These are phyloP conservation scores for Drosophila tripunctata DNA, from an alignment of 2,888 invertebrate genomes.

Conservation along the genomic window DNA sequence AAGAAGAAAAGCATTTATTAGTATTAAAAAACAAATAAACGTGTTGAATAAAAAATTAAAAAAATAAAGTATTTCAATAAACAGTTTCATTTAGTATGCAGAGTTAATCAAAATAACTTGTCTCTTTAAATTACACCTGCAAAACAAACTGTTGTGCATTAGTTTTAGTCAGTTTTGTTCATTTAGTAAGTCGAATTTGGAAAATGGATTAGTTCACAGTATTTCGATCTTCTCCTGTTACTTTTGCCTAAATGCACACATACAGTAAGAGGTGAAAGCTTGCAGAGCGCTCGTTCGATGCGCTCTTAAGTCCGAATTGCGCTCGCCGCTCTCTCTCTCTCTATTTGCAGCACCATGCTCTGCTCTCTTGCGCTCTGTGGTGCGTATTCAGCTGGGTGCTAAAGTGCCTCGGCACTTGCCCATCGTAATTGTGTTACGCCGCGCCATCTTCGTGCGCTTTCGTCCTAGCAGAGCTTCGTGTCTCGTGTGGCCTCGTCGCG, in stretches of 20 bases:
- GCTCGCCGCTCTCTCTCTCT: background rate
- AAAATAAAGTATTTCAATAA: too few species aligned
- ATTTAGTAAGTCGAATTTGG: too few species aligned
- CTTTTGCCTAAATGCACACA: background rate
- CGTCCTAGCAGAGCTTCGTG: constrained; percentile 24
- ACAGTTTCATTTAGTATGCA: too few species aligned
- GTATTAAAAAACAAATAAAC: too few species aligned
- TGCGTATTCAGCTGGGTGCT: constrained; percentile 44
- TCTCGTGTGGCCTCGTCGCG: background rate
- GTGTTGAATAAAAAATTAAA: too few species aligned
- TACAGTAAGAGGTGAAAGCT: constrained; percentile 3
- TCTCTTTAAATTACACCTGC: too few species aligned
- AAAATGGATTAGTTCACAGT: too few species aligned
- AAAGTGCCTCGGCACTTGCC: constrained; percentile 7
- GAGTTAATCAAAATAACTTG: too few species aligned
- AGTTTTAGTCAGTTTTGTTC: too few species aligned
- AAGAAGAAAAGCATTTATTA: too few species aligned
- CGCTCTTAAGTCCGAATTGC: background rate
- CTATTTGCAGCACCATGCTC: too few species aligned
- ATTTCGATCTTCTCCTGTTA: constrained; percentile 19
- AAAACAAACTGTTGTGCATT: too few species aligned
- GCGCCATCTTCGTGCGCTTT: constrained; percentile 14
- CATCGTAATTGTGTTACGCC: constrained; percentile 20
- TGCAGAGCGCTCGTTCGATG: background rate
- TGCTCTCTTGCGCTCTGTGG: background rate